Evolutionary conservation across 2,888 invertebrate genomes (phyloP), one percentile per base, ranked within the genome.

Genomic region (Melinopterus prodromus): DNA sequence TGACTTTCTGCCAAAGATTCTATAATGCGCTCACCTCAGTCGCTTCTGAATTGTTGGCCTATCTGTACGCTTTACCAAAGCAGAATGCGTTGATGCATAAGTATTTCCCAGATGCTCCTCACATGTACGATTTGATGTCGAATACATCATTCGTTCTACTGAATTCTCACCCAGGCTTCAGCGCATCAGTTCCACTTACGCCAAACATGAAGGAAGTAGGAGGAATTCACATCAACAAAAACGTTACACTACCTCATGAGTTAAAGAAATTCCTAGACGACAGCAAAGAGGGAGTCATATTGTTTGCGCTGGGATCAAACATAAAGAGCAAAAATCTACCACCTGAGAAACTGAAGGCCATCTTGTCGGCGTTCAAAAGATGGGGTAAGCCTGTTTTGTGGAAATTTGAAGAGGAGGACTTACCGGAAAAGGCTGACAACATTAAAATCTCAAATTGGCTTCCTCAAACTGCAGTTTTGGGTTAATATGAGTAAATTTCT

Each of bases 391-490:
- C 84, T 16, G 87, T 89, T 7, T 79, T 89, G 37, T 89, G 88
- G 88, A 89, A 88, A 84, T 88, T 85, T 85, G 88, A 88, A 82
- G 84, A 53, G 16, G 69, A 79, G 16, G 78, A 86, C 69, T 83
- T 89, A 36, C 84, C 87, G 2, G 86, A 85, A 35, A 84, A 88
- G 83, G 89, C 89, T 0, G 81, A 84, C 15, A 90, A 90, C 82
- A 87, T 92, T 0, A 87, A 87, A 83, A 83, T 89, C 6, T 81
- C 81, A 35, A 88, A 88, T 79, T 91, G 90, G 90, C 83, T 90
- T 37, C 90, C 90, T 0, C 90, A 90, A 83, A 86, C 88, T 78
- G 90, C 83, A 38, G 77, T 84, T 71, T 82, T 84, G 77, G 77
- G 26, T 26, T 26, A 26, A 26, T 26, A 26, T 26, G 26, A 26